These are phyloP conservation scores for Ophiothrix spiculata DNA, from an alignment of 35 echinoderm and acorn worm genomes.

Conservation along the genomic window DNA sequence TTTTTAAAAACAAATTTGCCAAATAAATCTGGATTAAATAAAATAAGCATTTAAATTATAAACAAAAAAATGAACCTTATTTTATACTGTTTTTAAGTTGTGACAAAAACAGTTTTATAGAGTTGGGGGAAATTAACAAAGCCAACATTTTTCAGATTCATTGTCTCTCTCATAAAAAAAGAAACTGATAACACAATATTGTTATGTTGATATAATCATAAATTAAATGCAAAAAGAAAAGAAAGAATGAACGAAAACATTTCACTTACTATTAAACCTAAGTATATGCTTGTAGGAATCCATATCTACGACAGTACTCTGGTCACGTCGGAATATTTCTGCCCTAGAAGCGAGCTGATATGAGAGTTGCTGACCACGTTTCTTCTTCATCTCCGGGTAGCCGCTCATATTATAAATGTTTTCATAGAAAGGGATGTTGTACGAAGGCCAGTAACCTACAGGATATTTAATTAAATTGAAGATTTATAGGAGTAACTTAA, in stretches of 20 bases:
- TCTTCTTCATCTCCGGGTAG: constrained; percentile 61
- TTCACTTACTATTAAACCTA: constrained; percentile 84
- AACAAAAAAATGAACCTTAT: too few species aligned
- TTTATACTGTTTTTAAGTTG: too few species aligned
- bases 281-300: constrained; percentile 74
- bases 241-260: background rate
- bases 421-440: constrained; percentile 95
- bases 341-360: constrained; percentile 84
- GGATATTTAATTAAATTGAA: too few species aligned
- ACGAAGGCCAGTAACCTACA: constrained; percentile 95
- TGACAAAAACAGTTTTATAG: too few species aligned
- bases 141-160: too few species aligned
- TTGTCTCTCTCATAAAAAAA: too few species aligned
- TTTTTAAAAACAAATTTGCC: too few species aligned
- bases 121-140: too few species aligned
- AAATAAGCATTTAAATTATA: too few species aligned
- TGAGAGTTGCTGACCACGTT: constrained; percentile 30
- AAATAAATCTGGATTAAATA: too few species aligned
- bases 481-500: too few species aligned
- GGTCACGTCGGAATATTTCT: constrained; percentile 84
- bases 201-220: background rate
- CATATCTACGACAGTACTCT: constrained; percentile 70
- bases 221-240: background rate
- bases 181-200: too few species aligned
- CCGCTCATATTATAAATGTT: constrained; percentile 87